Percentiles rank a stretch among this genome's conserved stretches.
Conservation (phyloP, 2,113 vertebrate genomes). For the Geococcyx californianus region DNA sequence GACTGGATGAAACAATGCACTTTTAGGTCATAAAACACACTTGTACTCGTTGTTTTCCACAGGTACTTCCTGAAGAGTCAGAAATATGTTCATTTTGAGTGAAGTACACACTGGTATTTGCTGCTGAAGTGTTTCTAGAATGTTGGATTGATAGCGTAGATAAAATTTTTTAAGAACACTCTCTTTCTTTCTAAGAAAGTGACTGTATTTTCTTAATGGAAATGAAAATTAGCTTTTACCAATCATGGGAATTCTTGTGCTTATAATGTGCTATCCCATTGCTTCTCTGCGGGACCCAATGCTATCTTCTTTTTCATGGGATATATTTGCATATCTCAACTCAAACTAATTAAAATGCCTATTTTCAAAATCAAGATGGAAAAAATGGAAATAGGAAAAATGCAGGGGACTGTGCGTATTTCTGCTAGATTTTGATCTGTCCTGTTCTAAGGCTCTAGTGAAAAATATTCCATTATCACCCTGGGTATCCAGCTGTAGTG, state of each 20-base stretch:
- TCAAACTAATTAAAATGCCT: neutral
- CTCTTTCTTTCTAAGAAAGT: neutral
- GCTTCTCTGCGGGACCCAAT: neutral
- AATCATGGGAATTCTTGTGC: neutral
- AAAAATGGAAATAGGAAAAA: neutral
- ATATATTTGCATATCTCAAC: neutral
- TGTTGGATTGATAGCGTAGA: neutral
- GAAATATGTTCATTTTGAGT: neutral
- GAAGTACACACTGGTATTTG: neutral
- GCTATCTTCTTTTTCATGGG: neutral
- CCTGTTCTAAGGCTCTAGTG: neutral
- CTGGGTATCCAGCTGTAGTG: neutral
- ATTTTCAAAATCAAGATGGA: neutral
- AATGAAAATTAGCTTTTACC: neutral
- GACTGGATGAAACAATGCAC: neutral
- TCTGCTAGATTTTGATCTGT: neutral
- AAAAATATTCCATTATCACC: neutral
- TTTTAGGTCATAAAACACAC: neutral
- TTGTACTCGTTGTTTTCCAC: neutral
- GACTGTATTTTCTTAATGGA: neutral
- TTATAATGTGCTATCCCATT: neutral
- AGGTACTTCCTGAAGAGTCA: neutral
- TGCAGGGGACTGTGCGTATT: neutral
- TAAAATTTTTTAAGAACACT: neutral
- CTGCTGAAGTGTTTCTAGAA: neutral